phyloP scores from a whole-genome alignment of 2,888 invertebrate genomes.

The Tetanocera ferruginea region DNA sequence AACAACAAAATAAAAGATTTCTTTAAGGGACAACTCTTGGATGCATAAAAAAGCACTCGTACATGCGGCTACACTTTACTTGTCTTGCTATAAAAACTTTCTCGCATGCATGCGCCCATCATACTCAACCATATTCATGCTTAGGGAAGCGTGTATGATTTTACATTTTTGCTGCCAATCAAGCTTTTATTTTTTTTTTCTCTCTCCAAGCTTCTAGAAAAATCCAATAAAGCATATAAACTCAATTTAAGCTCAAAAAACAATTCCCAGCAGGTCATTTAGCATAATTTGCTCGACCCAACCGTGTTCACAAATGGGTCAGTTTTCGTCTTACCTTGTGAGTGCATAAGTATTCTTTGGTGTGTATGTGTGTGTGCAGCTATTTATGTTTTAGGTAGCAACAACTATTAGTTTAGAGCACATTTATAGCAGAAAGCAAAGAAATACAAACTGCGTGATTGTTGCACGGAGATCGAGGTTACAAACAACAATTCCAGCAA shows the following conservation, averaged over 20 bases:
- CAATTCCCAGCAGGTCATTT: conserved; percentile 16
- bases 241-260: conserved; percentile 5
- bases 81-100: too few species aligned
- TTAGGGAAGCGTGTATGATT: too few species aligned
- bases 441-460: not conserved
- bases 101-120: too few species aligned
- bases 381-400: not conserved
- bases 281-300: conserved; percentile 9
- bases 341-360: not conserved
- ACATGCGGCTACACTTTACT: too few species aligned
- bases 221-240: conserved; percentile 6
- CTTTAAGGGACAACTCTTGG: too few species aligned
- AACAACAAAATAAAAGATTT: too few species aligned
- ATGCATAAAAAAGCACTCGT: too few species aligned
- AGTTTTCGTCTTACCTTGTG: not conserved
- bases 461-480: conserved; percentile 13
- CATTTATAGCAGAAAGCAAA: not conserved
- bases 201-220: not conserved
- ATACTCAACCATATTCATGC: too few species aligned
- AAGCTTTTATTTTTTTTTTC: not conserved
- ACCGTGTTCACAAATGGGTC: conserved; percentile 5
- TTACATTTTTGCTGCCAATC: too few species aligned
- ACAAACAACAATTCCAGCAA: not conserved
- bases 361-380: not conserved
- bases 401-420: not conserved